Evolutionary conservation across 2,113 vertebrate species (phyloP).

Genomic region (Mixornis gularis): DNA sequence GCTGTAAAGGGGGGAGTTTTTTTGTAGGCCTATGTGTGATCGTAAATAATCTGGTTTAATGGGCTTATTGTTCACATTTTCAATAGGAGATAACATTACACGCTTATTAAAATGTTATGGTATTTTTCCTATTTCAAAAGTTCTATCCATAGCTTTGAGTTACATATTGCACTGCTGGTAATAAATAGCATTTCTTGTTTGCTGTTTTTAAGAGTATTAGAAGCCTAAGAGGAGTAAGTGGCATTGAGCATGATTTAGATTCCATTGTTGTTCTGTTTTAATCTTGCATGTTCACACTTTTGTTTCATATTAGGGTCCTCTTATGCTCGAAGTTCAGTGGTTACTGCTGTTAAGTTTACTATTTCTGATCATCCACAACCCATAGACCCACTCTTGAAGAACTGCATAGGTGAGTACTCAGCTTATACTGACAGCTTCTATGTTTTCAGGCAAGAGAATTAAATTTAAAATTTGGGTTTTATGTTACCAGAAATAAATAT

Average conservation of each 20-base stretch:
- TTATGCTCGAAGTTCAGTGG: conserved; percentile 95
- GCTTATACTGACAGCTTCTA: not conserved
- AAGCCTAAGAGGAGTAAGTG: not conserved
- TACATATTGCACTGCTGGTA: not conserved
- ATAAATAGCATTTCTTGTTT: not conserved
- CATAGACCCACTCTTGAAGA: conserved; percentile 95
- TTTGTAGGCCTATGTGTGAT: not conserved
- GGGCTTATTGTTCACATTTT: not conserved
- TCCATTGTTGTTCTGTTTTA: not conserved
- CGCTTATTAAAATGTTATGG: not conserved
- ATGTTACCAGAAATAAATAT: not conserved
- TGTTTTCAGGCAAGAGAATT: not conserved
- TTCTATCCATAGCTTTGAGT: not conserved
- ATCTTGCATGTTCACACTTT: not conserved
- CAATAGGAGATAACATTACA: not conserved
- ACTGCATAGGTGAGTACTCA: conserved; percentile 87
- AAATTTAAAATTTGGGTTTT: not conserved
- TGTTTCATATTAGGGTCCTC: conserved; percentile 83
- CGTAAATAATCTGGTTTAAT: not conserved
- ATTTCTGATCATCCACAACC: conserved; percentile 97
- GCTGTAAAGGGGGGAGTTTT: not conserved
- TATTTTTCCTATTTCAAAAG: not conserved
- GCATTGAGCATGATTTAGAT: not conserved
- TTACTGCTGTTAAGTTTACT: conserved; percentile 97
- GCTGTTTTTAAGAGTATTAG: not conserved